A percentile compares a stretch with the other conserved stretches of the same genome.
These are phyloP conservation scores for Mandrillus leucophaeus DNA, from an alignment of 2,113 vertebrate genomes.

Conservation along the genomic window DNA sequence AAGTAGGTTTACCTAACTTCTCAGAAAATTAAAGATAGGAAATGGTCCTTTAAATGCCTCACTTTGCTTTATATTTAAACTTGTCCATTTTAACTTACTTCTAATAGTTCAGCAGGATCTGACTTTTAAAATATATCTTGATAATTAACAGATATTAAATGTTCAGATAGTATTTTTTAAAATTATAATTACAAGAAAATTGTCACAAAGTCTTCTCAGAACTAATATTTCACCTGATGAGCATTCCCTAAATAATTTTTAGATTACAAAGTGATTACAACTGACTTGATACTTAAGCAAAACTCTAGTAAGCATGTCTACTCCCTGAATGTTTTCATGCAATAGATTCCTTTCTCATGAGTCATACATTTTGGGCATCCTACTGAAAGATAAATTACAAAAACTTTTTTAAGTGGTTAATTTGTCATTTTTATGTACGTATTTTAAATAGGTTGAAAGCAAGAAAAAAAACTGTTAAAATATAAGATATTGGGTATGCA, in stretches of 20 bases:
- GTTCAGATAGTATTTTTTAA: neutral
- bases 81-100: constrained; percentile 16
- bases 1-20: neutral
- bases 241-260: neutral
- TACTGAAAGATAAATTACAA: constrained; percentile 77
- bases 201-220: neutral
- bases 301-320: constrained; percentile 46
- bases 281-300: constrained; percentile 45
- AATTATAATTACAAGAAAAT: neutral
- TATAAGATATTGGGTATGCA: neutral
- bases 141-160: neutral
- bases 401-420: constrained; percentile 75
- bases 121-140: neutral
- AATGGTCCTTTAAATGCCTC: neutral
- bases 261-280: neutral
- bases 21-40: neutral
- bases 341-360: constrained; percentile 68
- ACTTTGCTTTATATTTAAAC: constrained; percentile 2
- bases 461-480: constrained; percentile 50
- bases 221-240: neutral
- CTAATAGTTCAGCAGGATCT: neutral
- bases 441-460: constrained; percentile 72
- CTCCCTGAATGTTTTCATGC: constrained; percentile 72
- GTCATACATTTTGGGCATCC: constrained; percentile 78
- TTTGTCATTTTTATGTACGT: constrained; percentile 65